Conservation (phyloP, 2,888 invertebrate genomes). For the Neuroscelio doddi region DNA sequence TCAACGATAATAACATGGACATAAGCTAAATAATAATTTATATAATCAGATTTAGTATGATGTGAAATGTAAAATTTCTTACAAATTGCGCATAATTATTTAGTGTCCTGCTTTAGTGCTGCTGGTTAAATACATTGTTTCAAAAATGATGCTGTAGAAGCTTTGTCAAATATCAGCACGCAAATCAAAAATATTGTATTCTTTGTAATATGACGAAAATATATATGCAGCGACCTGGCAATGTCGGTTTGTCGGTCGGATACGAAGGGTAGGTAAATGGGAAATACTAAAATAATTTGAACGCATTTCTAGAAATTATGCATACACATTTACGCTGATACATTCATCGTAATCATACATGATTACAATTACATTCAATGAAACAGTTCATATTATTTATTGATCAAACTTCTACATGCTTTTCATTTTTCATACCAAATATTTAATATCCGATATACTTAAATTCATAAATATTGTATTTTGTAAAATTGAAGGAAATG, state of each 20-base stretch:
- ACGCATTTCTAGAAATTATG: slow-evolving; percentile 7
- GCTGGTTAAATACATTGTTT: slow-evolving; percentile 6
- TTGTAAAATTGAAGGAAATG: too few species aligned
- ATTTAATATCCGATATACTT: too few species aligned
- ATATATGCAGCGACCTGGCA: slow-evolving; percentile 6
- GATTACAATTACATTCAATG: too few species aligned
- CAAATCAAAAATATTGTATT: slow-evolving; percentile 26
- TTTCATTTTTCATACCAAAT: too few species aligned
- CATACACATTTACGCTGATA: slow-evolving; percentile 11
- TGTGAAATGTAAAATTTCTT: not conserved
- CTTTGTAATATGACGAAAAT: slow-evolving; percentile 12
- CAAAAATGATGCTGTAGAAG: slow-evolving; percentile 9
- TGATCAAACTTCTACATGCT: too few species aligned
- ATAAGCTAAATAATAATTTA: too few species aligned
- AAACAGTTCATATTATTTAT: too few species aligned
- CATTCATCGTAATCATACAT: too few species aligned
- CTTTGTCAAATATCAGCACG: slow-evolving; percentile 13
- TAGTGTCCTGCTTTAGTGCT: not conserved
- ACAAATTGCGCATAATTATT: slow-evolving; percentile 12
- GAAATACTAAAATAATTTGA: slow-evolving; percentile 22
- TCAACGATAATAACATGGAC: too few species aligned
- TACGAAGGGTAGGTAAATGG: slow-evolving; percentile 23
- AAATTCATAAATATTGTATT: too few species aligned
- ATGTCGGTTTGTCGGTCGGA: slow-evolving; percentile 17
- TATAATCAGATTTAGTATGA: not conserved